Evolutionary conservation across 23 tunicate genomes (phyloP).

Genomic region (Styela plicata): DNA sequence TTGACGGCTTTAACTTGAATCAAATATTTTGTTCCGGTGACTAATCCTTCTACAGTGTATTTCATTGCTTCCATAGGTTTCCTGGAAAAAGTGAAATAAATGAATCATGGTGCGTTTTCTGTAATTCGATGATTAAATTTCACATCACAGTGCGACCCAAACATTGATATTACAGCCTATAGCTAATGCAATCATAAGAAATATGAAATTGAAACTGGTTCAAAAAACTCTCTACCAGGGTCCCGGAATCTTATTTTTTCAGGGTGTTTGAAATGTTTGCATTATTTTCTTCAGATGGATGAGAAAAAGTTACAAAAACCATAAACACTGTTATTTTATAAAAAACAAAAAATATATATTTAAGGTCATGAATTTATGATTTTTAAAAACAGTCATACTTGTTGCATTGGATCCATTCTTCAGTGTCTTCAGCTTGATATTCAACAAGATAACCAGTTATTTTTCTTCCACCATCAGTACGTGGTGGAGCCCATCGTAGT

Average conservation of each 20-base stretch:
- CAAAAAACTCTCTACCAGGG: no score
- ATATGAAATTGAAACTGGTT: no score
- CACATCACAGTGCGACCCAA: background rate
- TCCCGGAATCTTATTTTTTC: no score
- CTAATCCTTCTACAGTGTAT: constrained; percentile 43
- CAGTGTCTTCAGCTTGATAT: constrained; percentile 47
- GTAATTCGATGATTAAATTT: background rate
- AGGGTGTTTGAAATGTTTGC: no score
- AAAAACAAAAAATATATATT: no score
- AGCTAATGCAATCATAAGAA: background rate
- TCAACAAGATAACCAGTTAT: constrained; percentile 73
- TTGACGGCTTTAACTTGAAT: constrained; percentile 80
- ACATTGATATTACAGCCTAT: background rate
- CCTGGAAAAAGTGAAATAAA: constrained; percentile 27
- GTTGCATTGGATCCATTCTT: constrained; percentile 56
- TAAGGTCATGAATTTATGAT: no score
- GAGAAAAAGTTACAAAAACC: no score
- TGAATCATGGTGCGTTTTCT: background rate
- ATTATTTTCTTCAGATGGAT: no score
- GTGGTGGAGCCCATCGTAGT: constrained; percentile 74
- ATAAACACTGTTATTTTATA: no score
- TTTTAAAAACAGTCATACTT: no score
- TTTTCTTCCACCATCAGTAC: constrained; percentile 85
- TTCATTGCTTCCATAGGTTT: constrained; percentile 33
- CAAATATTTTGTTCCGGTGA: constrained; percentile 59